These are phyloP conservation scores for Ramphastos sulfuratus DNA, from an alignment of 2,113 vertebrate genomes.

Conservation along the genomic window DNA sequence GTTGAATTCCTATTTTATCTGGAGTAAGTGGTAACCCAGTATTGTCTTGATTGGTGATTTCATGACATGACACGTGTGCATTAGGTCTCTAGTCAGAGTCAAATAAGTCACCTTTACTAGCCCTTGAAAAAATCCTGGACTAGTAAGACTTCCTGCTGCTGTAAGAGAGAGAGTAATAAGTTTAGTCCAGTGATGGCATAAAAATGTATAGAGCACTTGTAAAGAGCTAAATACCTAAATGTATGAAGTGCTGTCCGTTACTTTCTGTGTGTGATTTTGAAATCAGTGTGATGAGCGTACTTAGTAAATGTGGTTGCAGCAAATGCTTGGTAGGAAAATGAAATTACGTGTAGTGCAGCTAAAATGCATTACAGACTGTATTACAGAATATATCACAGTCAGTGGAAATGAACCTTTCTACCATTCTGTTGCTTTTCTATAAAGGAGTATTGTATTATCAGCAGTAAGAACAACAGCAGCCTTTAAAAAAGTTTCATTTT, in stretches of 20 bases:
- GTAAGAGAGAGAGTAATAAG: not conserved
- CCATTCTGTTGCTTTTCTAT: slow-evolving; percentile 8
- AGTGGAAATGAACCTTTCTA: not conserved
- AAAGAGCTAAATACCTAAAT: not conserved
- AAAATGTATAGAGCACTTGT: not conserved
- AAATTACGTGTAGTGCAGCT: slow-evolving; percentile 41
- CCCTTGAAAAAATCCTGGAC: slow-evolving; percentile 26
- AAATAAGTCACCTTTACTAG: slow-evolving; percentile 27
- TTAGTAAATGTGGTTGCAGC: slow-evolving; percentile 33
- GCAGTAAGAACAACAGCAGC: no score
- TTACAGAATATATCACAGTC: not conserved
- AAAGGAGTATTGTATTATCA: not conserved
- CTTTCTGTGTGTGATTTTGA: slow-evolving; percentile 11
- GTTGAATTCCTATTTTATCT: not conserved
- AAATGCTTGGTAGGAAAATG: slow-evolving; percentile 63
- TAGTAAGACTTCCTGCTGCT: slow-evolving; percentile 27
- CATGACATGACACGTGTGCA: not conserved
- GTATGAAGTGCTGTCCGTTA: not conserved
- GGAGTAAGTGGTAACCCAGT: not conserved
- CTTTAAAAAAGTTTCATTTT: not conserved
- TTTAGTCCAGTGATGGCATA: not conserved
- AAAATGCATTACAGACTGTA: slow-evolving; percentile 22
- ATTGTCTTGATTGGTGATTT: not conserved
- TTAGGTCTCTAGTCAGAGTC: slow-evolving; percentile 15
- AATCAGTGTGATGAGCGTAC: not conserved